A percentile compares a stretch with the other conserved stretches of the same genome.
Conservation (phyloP, 2,113 vertebrate genomes). For the Sakesphorus luctuosus region DNA sequence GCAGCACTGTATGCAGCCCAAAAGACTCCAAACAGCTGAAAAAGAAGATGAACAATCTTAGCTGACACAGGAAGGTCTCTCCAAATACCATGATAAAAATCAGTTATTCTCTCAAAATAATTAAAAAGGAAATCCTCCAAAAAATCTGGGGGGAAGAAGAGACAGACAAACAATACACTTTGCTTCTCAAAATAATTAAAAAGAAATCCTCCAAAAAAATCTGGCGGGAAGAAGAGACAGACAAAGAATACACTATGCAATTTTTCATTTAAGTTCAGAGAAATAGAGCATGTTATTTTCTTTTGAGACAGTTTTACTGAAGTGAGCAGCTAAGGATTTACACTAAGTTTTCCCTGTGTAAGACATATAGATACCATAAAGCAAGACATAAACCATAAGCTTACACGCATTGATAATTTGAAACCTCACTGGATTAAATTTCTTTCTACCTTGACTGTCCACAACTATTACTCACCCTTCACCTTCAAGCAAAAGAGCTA, state of each 20-base stretch:
- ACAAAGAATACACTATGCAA: not conserved
- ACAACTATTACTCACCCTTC: not conserved
- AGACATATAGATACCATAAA: not conserved
- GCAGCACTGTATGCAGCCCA: slow-evolving; percentile 99
- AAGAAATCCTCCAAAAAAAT: not conserved
- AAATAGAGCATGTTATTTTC: not conserved
- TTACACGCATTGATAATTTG: not conserved
- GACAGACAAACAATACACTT: not conserved
- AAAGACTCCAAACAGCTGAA: slow-evolving; percentile 95
- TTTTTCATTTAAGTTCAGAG: not conserved
- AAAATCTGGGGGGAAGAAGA: not conserved
- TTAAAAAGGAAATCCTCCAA: not conserved
- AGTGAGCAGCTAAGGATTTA: not conserved
- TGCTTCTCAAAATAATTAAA: not conserved
- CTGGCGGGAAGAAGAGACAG: not conserved
- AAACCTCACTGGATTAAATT: not conserved
- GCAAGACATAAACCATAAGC: not conserved
- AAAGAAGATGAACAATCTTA: slow-evolving; percentile 67
- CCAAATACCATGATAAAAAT: not conserved
- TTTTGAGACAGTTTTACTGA: not conserved
- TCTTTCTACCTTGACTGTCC: not conserved
- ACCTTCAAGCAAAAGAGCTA: not conserved
- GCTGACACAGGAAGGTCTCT: not conserved
- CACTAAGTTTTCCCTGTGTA: not conserved
- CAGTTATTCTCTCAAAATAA: not conserved